A percentile compares a stretch with the other conserved stretches of the same genome.
Conservation (phyloP, 2,888 invertebrate genomes). For the Lingula anatina region DNA sequence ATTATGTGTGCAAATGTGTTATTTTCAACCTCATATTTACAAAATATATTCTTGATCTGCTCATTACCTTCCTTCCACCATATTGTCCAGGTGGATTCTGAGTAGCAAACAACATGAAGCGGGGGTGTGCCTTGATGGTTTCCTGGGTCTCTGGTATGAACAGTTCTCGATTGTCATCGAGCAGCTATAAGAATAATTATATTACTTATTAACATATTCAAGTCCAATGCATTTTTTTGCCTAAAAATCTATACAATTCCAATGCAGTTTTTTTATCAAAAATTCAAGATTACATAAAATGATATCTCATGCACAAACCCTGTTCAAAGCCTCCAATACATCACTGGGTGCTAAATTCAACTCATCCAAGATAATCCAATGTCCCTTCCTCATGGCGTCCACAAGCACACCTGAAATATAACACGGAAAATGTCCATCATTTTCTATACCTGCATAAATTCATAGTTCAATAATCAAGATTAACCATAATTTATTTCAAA, state of each 20-base stretch:
- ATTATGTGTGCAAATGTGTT: too few relatives aligned
- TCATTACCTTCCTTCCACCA: constrained; percentile 82
- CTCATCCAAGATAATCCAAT: constrained; percentile 98
- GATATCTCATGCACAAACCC: too few relatives aligned
- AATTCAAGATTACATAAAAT: too few relatives aligned
- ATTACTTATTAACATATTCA: not conserved
- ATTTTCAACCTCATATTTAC: too few relatives aligned
- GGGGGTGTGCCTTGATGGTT: constrained; percentile 83
- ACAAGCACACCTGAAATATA: constrained; percentile 70
- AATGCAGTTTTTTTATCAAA: not conserved
- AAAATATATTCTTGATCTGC: too few relatives aligned
- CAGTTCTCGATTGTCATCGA: constrained; percentile 97
- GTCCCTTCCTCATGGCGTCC: constrained; percentile 93
- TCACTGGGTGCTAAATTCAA: constrained; percentile 97
- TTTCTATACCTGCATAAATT: too few relatives aligned
- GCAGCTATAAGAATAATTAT: constrained; percentile 54
- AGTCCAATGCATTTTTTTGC: too few relatives aligned
- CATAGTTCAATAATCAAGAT: too few relatives aligned
- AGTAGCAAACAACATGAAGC: constrained; percentile 97
- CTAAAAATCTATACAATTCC: too few relatives aligned
- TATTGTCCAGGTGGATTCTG: constrained; percentile 97
- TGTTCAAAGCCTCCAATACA: constrained; percentile 93
- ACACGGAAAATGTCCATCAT: too few relatives aligned
- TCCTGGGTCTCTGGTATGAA: constrained; percentile 96
- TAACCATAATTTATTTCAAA: too few relatives aligned